Conservation (phyloP, 2,113 vertebrate genomes). For the Toxotes chatareus region DNA sequence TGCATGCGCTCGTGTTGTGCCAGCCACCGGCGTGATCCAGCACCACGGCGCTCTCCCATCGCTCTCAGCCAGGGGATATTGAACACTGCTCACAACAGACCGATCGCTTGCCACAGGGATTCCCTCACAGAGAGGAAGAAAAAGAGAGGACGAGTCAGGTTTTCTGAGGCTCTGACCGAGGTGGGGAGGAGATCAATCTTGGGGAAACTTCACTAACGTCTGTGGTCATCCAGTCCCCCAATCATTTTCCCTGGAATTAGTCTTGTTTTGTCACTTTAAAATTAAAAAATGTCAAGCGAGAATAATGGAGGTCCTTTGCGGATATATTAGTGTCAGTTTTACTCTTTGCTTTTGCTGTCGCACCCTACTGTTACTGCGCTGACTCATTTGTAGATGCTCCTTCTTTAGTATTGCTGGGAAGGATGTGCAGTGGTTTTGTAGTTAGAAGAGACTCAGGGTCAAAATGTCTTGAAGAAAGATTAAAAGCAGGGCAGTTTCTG, state of each 20-base stretch:
- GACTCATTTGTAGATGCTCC: conserved; percentile 53
- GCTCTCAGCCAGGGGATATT: conserved; percentile 77
- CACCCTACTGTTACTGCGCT: conserved; percentile 27
- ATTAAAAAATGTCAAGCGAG: conserved; percentile 77
- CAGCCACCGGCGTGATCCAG: conserved; percentile 57
- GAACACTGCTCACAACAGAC: conserved; percentile 72
- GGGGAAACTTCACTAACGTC: conserved; percentile 60
- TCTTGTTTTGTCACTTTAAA: conserved; percentile 81
- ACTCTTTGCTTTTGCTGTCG: conserved; percentile 45
- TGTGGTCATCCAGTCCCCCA: conserved; percentile 65
- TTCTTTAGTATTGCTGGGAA: conserved; percentile 11
- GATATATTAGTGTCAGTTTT: conserved; percentile 68
- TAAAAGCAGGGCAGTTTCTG: neutral
- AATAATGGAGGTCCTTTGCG: conserved; percentile 69
- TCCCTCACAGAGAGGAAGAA: conserved; percentile 71
- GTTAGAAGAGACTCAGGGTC: conserved; percentile 3
- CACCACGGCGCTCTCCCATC: conserved; percentile 60
- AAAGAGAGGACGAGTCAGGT: conserved; percentile 59
- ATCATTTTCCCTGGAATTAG: conserved; percentile 73
- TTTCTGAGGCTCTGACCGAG: conserved; percentile 52
- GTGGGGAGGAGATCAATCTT: conserved; percentile 74
- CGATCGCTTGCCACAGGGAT: conserved; percentile 79
- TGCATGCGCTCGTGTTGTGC: conserved; percentile 40
- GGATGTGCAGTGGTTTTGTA: neutral
- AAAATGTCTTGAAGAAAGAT: conserved; percentile 27